These are phyloP conservation scores for Thripadectes ignobilis DNA, from an alignment of 2,797 vertebrate species.

Conservation along the genomic window DNA sequence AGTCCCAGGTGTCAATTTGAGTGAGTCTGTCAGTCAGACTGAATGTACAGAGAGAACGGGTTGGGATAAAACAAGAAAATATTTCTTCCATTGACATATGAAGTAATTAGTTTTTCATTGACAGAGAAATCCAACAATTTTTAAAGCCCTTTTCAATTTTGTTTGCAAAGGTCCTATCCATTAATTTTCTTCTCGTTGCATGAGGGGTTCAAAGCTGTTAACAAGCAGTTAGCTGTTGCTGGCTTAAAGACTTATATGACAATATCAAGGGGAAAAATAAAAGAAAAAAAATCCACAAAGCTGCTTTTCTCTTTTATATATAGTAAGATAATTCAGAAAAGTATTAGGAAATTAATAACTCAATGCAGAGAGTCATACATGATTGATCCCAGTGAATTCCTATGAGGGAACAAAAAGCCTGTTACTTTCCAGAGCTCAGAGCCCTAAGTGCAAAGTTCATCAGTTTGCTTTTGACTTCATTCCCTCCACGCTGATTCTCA, in stretches of 20 bases:
- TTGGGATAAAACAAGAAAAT: background rate
- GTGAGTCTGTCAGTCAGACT: background rate
- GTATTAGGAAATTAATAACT: slow-evolving; percentile 22
- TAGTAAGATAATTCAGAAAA: slow-evolving; percentile 38
- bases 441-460: slow-evolving; percentile 43
- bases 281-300: background rate
- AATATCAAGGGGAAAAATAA: background rate
- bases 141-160: background rate
- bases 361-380: background rate
- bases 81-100: background rate
- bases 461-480: background rate
- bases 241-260: background rate
- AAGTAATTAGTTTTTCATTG: background rate
- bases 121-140: background rate
- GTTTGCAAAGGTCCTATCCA: background rate
- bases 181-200: background rate
- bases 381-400: background rate
- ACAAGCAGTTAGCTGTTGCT: background rate
- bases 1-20: background rate
- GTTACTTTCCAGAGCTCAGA: background rate
- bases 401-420: slow-evolving; percentile 28
- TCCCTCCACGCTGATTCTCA: background rate
- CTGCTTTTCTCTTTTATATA: background rate
- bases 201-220: background rate
- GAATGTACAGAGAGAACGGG: background rate